Evolutionary conservation across 2,888 invertebrate species (phyloP).

Genomic region (Plemyria rubiginata): DNA sequence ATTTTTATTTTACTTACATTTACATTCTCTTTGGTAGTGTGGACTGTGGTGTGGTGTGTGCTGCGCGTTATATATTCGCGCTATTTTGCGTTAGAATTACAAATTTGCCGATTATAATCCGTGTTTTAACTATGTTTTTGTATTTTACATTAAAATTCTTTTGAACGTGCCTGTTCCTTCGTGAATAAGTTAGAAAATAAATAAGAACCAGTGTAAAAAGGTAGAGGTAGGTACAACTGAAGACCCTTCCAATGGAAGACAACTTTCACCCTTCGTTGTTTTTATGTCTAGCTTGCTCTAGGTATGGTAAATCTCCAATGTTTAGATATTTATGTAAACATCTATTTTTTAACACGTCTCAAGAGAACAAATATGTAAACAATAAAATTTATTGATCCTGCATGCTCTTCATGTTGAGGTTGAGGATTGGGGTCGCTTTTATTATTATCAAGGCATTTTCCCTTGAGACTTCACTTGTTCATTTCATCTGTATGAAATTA

Average conservation of each 20-base stretch:
- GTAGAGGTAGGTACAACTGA: conserved; percentile 25
- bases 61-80: conserved; percentile 45
- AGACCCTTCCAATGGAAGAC: conserved; percentile 41
- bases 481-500: too few species aligned
- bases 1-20: too few species aligned
- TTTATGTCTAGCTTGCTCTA: neutral
- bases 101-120: conserved; percentile 1
- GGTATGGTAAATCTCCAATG: neutral
- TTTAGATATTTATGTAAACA: too few species aligned
- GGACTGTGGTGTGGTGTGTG: too few species aligned
- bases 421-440: too few species aligned
- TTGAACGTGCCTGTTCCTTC: neutral
- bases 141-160: neutral
- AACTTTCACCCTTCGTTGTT: conserved; percentile 59
- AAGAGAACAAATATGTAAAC: too few species aligned
- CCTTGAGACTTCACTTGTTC: too few species aligned
- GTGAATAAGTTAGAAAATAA: neutral
- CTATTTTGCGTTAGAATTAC: conserved; percentile 42
- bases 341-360: too few species aligned
- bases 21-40: too few species aligned
- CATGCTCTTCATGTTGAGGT: too few species aligned
- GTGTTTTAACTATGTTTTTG: conserved; percentile 34
- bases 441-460: too few species aligned
- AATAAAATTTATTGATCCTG: too few species aligned
- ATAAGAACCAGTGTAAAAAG: conserved; percentile 1